Base-by-base conservation (phyloP, 2,113 vertebrate species). In the Triplophysa dalaica region DNA sequence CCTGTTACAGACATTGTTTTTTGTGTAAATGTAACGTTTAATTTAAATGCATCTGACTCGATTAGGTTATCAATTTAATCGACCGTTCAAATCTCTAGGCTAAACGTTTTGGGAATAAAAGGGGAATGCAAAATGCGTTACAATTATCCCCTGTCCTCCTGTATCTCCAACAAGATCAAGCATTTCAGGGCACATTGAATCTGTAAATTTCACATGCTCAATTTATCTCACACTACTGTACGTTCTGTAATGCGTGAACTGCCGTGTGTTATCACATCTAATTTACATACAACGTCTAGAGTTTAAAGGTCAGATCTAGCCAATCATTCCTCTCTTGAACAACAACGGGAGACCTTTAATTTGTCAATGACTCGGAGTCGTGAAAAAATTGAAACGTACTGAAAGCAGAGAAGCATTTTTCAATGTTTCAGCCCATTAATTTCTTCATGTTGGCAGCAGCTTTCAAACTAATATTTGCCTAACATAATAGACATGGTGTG, bases 321-420 rank as follows among this genome's bases (percentile, higher is more conserved):
- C 29, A 22, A 17, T 43, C 2, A 10, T 58, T 58, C 11, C 1
- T 1, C 0, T 22, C 14, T 43, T 9, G 3, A 21, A 41, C 22
- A 73, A 60, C 12, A 58, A n/a, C 54, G 17, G 19, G n/a, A n/a
- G 8, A 60, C 19, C 54, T 43, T 41, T 21, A 58, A 58, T 9
- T 19, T 19, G 38, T 17, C 26, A 17, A 58, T 16, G 70, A 41
- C 11, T 33, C 29, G 10, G 52, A 60, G n/a, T 10, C 33, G 60
- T 21, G 12, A 58, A 58, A 19, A 38, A 58, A 58, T n/a, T 24
- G 6, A 22, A 16, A 24, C 66, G 13, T 69, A 26, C 14, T 58
- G 17, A 38, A 69, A 69, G 67, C 12, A 69, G 14, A 69, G 14
- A n/a, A 69, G 26, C 14, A 50, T 69, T 26, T 24, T 69, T 69